phyloP scores from a whole-genome alignment of 2,888 invertebrate species.

The Lucinisca nassula region DNA sequence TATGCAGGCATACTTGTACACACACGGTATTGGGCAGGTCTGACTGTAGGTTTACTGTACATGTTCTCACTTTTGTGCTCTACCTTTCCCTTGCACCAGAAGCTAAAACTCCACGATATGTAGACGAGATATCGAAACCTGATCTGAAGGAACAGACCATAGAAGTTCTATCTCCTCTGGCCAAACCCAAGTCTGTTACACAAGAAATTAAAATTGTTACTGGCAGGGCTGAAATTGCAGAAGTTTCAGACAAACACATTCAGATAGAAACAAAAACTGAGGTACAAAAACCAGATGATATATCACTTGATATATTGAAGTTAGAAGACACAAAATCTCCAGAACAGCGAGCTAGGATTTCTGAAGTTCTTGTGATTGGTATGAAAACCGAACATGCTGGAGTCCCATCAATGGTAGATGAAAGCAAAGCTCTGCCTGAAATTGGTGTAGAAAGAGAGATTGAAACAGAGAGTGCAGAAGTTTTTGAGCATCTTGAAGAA shows the following conservation, averaged over 20 bases:
- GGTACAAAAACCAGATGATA: not conserved
- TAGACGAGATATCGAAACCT: not conserved
- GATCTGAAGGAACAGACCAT: constrained; percentile 13
- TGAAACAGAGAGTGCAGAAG: not conserved
- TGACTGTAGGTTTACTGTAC: not conserved
- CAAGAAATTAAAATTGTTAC: constrained; percentile 10
- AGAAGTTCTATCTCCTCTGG: constrained; percentile 6
- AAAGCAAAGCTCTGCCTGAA: constrained; percentile 18
- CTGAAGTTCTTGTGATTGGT: not conserved
- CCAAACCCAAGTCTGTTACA: constrained; percentile 13
- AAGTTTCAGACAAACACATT: constrained; percentile 29
- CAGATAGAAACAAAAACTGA: constrained; percentile 20
- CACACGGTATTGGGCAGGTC: too few species aligned
- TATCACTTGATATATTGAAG: not conserved
- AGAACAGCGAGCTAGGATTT: not conserved
- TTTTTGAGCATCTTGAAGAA: not conserved
- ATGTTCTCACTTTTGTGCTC: not conserved
- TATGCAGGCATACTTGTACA: too few species aligned
- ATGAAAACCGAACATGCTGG: not conserved
- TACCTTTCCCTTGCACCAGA: constrained; percentile 2
- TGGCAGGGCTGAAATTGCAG: constrained; percentile 10
- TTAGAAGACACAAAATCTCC: not conserved
- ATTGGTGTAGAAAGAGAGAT: constrained; percentile 31
- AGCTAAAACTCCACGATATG: not conserved
- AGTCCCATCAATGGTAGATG: not conserved